Conservation (phyloP, 2,797 vertebrate genomes). For the Acridotheres tristis region DNA sequence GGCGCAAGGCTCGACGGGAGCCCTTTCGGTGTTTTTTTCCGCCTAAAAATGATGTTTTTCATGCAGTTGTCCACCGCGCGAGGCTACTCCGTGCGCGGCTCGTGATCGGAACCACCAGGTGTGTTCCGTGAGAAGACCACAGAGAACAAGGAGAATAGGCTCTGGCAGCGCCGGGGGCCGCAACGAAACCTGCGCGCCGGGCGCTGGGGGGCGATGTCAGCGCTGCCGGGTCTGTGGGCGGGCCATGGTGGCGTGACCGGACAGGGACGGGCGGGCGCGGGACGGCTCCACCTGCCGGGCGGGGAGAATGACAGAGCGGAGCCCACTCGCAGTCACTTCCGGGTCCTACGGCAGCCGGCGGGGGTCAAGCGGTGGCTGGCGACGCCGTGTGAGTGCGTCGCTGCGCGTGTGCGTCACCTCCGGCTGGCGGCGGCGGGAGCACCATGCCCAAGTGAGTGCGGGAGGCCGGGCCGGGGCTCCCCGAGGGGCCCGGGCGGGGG, state of each 20-base stretch:
- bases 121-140: not conserved
- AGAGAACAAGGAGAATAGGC: rapidly evolving
- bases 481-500: rapidly evolving
- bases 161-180: rapidly evolving
- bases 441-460: not conserved
- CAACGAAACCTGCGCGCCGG: rapidly evolving
- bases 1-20: not conserved
- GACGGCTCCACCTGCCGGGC: not conserved
- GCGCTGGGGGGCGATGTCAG: too few relatives aligned
- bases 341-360: not conserved
- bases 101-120: rapidly evolving
- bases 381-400: not conserved
- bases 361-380: rapidly evolving
- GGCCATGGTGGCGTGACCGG: not conserved
- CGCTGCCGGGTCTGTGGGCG: not conserved
- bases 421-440: not conserved
- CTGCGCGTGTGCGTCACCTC: not conserved
- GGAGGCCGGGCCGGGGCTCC: not conserved
- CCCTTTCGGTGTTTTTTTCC: not conserved
- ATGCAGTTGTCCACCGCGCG: not conserved
- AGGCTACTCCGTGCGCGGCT: not conserved
- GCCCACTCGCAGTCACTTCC: rapidly evolving
- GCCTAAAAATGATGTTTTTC: not conserved
- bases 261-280: rapidly evolving
- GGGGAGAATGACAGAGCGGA: rapidly evolving